Base-by-base conservation (phyloP, 2,113 vertebrate genomes). In the Trachemys scripta region DNA sequence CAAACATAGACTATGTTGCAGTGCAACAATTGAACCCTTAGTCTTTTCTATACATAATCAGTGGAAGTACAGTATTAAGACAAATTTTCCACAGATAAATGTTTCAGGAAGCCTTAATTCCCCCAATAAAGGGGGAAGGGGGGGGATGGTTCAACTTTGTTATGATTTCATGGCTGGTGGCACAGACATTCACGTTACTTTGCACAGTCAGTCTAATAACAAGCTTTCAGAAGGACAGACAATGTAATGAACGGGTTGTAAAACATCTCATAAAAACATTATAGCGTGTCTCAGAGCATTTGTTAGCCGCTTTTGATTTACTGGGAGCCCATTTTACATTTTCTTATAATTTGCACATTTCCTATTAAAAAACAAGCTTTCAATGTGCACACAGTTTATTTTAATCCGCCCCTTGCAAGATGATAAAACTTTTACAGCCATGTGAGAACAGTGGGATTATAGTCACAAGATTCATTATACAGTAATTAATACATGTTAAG, bases 161-260 rank as follows among this genome's bases (percentile, higher is more conserved):
- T 94, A 96, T 92, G 96, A 97, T 98, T 98, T 98, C 97, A 98
- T 59, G 97, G 97, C 95, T 96, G 97, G 97, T 84, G 98, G 97
- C 95, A 95, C 98, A 97, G 96, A 98, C 95, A 97, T 97, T 98
- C 97, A 94, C 93, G 90, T 93, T 98, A 96, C 97, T 97, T 96
- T 97, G 94, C 97, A 88, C 83, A 96, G 97, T 96, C 97, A 95
- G 95, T 78, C 89, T 98, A 98, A 98, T 98, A 98, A 97, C 93
- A 94, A 95, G 98, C 97, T 98, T 98, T 98, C 98, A 98, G 98
- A 97, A 98, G 97, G 98, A 98, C 96, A 98, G 98, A 98, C 98
- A 98, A 94, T 4, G 2, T 98, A 98, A 98, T 98, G 98, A 98
- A 98, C 96, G 97, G 98, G 97, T 98, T 98, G 97, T 98, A 97